Conservation (phyloP, 2,113 vertebrate species). For the Tilapia sparmanii region DNA sequence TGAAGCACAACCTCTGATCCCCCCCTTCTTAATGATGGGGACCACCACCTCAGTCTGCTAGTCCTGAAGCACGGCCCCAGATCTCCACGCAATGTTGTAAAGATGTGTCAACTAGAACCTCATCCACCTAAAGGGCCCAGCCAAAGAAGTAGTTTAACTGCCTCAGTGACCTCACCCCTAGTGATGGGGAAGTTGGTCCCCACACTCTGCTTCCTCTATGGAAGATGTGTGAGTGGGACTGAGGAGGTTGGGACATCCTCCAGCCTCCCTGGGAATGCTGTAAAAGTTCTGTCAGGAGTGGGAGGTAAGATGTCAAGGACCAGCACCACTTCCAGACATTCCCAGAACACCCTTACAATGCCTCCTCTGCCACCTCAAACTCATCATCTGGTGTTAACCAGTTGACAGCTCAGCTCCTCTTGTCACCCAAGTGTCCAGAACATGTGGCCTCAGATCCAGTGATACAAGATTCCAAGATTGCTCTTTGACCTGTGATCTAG, state of each 20-base stretch:
- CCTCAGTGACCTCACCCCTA: background rate
- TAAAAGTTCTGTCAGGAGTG: background rate
- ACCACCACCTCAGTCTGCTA: background rate
- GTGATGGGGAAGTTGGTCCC: background rate
- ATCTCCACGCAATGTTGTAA: background rate
- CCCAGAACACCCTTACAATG: background rate
- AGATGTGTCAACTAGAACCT: background rate
- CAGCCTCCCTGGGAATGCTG: background rate
- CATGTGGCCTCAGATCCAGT: background rate
- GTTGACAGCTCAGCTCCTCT: background rate
- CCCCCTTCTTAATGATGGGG: rapidly evolving
- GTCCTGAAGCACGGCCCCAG: rapidly evolving
- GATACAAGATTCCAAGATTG: background rate
- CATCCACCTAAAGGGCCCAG: background rate
- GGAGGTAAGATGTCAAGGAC: background rate
- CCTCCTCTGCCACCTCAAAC: background rate
- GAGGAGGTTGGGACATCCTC: background rate
- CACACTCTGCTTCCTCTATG: background rate
- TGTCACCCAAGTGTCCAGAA: background rate
- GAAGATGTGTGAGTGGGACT: background rate
- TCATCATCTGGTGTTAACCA: background rate
- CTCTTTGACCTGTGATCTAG: background rate
- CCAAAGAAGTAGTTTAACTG: background rate
- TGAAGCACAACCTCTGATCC: background rate
- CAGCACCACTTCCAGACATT: background rate